Evolutionary conservation across 2,888 invertebrate genomes (phyloP), one percentile per base, ranked within the genome.

Genomic region (Epicampocera succincta): DNA sequence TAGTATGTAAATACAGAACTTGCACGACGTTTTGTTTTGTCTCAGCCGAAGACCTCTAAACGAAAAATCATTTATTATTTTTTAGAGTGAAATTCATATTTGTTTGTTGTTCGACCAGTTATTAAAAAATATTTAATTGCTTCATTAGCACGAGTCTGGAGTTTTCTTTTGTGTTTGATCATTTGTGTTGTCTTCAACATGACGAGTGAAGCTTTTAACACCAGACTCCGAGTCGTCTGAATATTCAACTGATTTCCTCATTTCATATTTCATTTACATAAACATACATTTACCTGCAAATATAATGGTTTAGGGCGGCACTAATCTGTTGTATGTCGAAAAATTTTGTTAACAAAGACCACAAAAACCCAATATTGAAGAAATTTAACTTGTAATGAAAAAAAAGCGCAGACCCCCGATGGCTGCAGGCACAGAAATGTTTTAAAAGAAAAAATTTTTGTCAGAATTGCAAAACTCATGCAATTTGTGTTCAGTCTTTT

Each of bases 71-170:
- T 77, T 82, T 83, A 83, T 82, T 75, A 78, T 85, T 84, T 86
- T 85, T 86, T 85, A 12, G 52, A 17, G 52, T 71, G 48, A 63
- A 29, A 52, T 2, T 15, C 19, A 72, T 60, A 19, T 42, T 17
- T 17, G 9, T 56, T n/a, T 25, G n/a, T 6, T 66, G 42, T 66
- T 8, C 9, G 13, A 50, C 42, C 46, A 25, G 66, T 72, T 68
- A 68, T 69, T 77, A 78, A 65, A 58, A 33, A 56, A 86, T 85
- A 86, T 85, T 88, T 88, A 88, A 88, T 88, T 88, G 87, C 87
- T 87, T 88, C 87, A 88, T 88, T 88, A 88, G 87, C 87, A 85
- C 85, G 86, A 84, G 84, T 76, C 73, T 40, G 3, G 29, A 9
- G 13, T 50, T 17, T 44, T 21, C n/a, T 29, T 6, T 60, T 21